A percentile compares a stretch with the other conserved stretches of the same genome.
These are phyloP conservation scores for Synodontis membranacea DNA, from an alignment of 2,113 vertebrate species.

Conservation along the genomic window DNA sequence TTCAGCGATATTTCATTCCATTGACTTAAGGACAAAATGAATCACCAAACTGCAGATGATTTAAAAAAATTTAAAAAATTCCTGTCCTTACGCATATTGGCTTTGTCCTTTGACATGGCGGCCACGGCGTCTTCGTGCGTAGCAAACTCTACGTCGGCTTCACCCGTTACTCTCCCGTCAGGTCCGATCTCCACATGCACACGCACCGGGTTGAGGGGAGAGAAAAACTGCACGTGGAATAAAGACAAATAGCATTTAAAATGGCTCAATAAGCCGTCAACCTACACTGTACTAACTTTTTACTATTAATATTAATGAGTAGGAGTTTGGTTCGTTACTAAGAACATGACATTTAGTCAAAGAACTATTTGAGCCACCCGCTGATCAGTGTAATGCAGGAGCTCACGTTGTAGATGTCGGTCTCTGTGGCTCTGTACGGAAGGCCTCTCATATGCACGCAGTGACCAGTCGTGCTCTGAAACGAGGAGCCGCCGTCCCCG, in stretches of 20 bases:
- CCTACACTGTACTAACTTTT: neutral
- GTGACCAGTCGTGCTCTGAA: constrained; percentile 97
- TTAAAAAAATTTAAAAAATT: neutral
- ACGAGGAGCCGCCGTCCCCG: constrained; percentile 85
- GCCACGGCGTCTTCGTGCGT: constrained; percentile 98
- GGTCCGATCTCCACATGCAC: constrained; percentile 96
- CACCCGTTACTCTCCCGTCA: constrained; percentile 94
- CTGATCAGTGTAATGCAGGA: neutral
- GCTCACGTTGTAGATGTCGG: constrained; percentile 95
- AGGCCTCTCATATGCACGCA: constrained; percentile 99
- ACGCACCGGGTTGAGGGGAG: constrained; percentile 94
- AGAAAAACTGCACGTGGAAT: constrained; percentile 84
- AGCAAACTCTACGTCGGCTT: constrained; percentile 97
- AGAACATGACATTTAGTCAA: neutral
- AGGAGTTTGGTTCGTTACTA: neutral
- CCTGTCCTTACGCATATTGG: constrained; percentile 92
- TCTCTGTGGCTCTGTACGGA: constrained; percentile 95
- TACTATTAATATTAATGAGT: neutral
- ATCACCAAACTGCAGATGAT: too few species aligned
- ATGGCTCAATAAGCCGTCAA: neutral
- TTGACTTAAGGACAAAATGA: too few species aligned
- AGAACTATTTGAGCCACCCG: neutral
- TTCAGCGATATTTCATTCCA: neutral
- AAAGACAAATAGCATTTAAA: neutral
- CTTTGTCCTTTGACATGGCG: constrained; percentile 99